Evolutionary conservation across 2,797 vertebrate genomes (phyloP).

Genomic region (Falco peregrinus): DNA sequence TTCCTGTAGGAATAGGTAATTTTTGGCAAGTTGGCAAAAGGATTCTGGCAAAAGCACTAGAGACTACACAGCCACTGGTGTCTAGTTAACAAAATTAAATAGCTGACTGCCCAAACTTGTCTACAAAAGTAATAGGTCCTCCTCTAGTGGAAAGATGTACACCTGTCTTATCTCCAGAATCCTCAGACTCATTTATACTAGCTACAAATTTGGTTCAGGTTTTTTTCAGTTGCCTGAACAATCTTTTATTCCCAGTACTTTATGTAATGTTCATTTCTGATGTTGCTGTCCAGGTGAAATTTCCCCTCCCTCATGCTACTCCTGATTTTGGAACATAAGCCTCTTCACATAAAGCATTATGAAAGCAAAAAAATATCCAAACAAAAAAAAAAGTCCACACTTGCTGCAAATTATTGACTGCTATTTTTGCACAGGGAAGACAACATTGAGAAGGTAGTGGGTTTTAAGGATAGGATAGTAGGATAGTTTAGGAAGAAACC

Average conservation of each 20-base stretch:
- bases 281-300: not conserved
- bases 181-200: not conserved
- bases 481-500: not conserved
- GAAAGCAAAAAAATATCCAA: not conserved
- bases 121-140: not conserved
- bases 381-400: not conserved
- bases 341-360: not conserved
- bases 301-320: not conserved
- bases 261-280: not conserved
- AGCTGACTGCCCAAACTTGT: not conserved
- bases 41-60: not conserved
- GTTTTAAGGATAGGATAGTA: not conserved
- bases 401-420: not conserved
- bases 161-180: not conserved
- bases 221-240: not conserved
- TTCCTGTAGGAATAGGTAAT: not conserved
- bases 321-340: not conserved
- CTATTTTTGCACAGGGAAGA: not conserved
- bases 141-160: not conserved
- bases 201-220: not conserved
- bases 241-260: not conserved
- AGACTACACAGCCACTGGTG: no score
- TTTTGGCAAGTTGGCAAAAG: not conserved
- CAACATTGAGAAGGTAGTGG: not conserved
- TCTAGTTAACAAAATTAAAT: not conserved